These are phyloP conservation scores for Hippocampus comes DNA, from an alignment of 2,113 vertebrate species.

Conservation along the genomic window DNA sequence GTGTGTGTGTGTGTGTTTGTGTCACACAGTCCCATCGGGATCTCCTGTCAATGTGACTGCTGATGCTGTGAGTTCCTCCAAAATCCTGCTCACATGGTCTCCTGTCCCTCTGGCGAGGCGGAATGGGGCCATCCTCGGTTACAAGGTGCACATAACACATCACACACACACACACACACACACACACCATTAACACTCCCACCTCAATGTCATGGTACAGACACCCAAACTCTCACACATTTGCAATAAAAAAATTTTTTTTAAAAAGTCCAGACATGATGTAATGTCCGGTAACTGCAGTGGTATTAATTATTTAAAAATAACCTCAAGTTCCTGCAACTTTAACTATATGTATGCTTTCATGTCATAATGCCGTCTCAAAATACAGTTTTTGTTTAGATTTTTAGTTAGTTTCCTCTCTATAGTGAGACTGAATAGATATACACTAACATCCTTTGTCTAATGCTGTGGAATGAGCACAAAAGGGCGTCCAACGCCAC, in stretches of 20 bases:
- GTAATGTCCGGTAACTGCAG: conserved; percentile 64
- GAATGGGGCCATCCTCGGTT: conserved; percentile 89
- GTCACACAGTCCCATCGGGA: conserved; percentile 82
- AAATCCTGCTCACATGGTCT: conserved; percentile 87
- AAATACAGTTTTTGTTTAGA: not conserved
- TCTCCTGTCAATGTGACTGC: conserved; percentile 85
- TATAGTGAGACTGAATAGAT: not conserved
- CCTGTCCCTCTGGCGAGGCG: conserved; percentile 80
- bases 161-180: not conserved
- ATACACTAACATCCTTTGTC: too few relatives aligned
- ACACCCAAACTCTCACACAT: conserved; percentile 11
- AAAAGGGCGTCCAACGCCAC: too few relatives aligned
- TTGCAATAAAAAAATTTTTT: not conserved
- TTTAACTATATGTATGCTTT: not conserved
- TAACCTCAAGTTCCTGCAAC: conserved; percentile 9
- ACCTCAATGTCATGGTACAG: not conserved
- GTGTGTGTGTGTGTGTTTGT: conserved; percentile 12
- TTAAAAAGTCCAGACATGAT: conserved; percentile 42
- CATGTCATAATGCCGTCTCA: not conserved
- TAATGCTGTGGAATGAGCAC: too few relatives aligned
- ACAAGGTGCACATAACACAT: conserved; percentile 78
- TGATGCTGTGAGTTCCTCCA: conserved; percentile 87
- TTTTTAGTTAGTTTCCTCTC: not conserved
- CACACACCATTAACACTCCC: conserved; percentile 1
- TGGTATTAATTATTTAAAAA: conserved; percentile 32